Evolutionary conservation across 2,113 vertebrate species (phyloP), one percentile per base, ranked within the genome.

Genomic region (Galeopterus variegatus): DNA sequence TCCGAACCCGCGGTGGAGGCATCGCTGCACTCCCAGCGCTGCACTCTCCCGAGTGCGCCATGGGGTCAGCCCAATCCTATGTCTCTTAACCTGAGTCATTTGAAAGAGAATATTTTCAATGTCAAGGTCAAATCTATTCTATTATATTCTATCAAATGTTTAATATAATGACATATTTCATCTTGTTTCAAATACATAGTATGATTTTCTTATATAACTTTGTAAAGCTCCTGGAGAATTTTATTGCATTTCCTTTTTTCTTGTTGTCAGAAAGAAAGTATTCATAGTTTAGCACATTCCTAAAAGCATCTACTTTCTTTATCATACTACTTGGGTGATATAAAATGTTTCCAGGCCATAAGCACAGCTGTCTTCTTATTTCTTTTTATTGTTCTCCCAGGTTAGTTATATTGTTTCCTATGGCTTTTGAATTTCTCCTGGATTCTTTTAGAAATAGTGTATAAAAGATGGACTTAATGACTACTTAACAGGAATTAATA

Each of bases 261-360:
- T 58, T 93, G 14, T 64, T 90, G 87, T 93, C 62, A 89, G 50
- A 95, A 83, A 72, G 33, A 77, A 73, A 75, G 18, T 75, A 88
- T 94, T 97, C 84, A 28, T 93, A 69, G 69, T 96, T 95, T 91
- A 94, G 85, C 73, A 92, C 77, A 89, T 95, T 93, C 31, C 79
- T 91, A 62, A 96, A 91, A 91, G 79, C 56, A 88, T 79, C 60
- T 23, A 89, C 18, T 89, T 89, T 91, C 56, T 67, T 93, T 80
- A 75, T 79, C 85, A 48, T 13, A 15, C 79, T 65, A 48, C 69
- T 96, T 69, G 45, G 58, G 60, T 90, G 83, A 96, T 69, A 91
- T 75, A 95, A 94, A 89, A 95, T 94, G 50, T 23, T 95, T 88
- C 45, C 15, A 87, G 69, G 52, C 58, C 36, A 26, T 87, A 70